Evolutionary conservation across 2,113 vertebrate genomes (phyloP).

Genomic region (Eptesicus fuscus): DNA sequence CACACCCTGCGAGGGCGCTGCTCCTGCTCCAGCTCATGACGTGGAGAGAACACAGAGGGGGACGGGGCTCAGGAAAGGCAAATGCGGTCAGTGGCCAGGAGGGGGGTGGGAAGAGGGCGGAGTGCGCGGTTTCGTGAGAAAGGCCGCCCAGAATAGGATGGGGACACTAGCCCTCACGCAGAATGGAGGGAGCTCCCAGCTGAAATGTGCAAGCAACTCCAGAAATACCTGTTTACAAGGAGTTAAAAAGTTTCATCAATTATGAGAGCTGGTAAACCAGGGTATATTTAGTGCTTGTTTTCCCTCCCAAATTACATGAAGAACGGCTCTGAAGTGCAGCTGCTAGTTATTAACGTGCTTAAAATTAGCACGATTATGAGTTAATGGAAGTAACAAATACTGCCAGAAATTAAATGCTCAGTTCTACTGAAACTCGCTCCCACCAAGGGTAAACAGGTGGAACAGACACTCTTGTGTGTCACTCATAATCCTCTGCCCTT

Average conservation of each 20-base stretch:
- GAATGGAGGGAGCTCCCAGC: background rate
- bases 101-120: background rate
- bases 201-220: background rate
- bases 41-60: background rate
- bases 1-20: background rate
- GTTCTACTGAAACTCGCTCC: constrained; percentile 54
- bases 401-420: constrained; percentile 53
- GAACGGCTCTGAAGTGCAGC: constrained; percentile 48
- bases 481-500: constrained; percentile 48
- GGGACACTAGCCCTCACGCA: fast-evolving
- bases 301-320: constrained; percentile 44
- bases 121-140: fast-evolving
- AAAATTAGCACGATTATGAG: constrained; percentile 63
- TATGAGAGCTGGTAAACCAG: background rate
- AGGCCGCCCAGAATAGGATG: fast-evolving
- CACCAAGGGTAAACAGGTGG: background rate
- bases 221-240: constrained; percentile 42
- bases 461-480: constrained; percentile 26
- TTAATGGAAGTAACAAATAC: constrained; percentile 62
- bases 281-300: constrained; percentile 55
- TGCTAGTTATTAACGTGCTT: constrained; percentile 60
- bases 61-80: background rate
- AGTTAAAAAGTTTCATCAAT: background rate
- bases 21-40: background rate
- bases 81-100: background rate